Conservation (phyloP, 2,888 invertebrate species). For the Colletes collaris region DNA sequence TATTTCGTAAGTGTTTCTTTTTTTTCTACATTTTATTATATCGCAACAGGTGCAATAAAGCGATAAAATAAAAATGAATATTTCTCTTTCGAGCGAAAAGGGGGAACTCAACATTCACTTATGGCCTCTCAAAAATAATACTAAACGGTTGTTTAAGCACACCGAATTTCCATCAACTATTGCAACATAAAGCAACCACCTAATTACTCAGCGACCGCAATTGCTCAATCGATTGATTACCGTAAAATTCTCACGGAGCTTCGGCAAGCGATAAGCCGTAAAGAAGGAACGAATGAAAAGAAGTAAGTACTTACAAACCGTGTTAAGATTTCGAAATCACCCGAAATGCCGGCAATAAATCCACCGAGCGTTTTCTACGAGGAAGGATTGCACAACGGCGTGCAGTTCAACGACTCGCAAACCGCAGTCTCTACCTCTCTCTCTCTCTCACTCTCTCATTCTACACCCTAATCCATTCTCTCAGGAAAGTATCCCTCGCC, state of each 20-base stretch:
- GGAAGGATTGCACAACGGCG: conserved; percentile 47
- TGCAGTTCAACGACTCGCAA: conserved; percentile 45
- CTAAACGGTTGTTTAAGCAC: no score
- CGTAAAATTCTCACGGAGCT: background rate
- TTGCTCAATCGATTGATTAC: conserved; percentile 3
- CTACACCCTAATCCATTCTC: conserved; percentile 48
- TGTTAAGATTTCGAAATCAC: conserved; percentile 50
- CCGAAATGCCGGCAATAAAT: conserved; percentile 54
- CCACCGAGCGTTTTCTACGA: conserved; percentile 42
- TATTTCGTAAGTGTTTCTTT: no score
- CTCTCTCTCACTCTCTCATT: conserved; percentile 9
- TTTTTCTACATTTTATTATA: no score
- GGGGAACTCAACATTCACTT: no score
- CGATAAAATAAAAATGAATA: no score
- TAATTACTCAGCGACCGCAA: conserved; percentile 4
- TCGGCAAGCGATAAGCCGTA: background rate
- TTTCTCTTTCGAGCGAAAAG: no score
- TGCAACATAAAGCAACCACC: background rate
- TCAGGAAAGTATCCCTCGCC: conserved; percentile 42
- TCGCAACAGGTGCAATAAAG: no score
- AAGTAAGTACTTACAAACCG: conserved; percentile 25
- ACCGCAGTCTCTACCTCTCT: conserved; percentile 14
- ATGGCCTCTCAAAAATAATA: no score
- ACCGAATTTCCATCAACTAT: background rate
- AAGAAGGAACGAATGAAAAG: conserved; percentile 8